phyloP scores from a whole-genome alignment of 2,888 invertebrate species.

The Podotricha telesiphe region DNA sequence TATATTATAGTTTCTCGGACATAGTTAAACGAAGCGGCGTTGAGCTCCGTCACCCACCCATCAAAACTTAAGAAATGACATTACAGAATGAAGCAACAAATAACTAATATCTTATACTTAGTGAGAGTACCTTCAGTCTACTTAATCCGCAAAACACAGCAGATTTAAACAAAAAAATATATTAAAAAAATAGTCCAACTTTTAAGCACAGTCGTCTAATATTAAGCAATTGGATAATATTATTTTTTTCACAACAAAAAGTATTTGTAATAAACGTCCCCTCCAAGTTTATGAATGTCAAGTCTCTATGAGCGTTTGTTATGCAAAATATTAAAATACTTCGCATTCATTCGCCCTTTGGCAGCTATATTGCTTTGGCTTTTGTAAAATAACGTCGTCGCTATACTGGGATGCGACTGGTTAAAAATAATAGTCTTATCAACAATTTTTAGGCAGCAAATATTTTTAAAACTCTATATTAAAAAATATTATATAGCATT shows the following conservation, averaged over 20 bases:
- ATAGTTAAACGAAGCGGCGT: background rate
- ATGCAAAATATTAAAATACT: conserved; percentile 36
- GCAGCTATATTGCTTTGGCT: background rate
- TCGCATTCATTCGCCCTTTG: conserved; percentile 19
- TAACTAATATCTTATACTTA: no score
- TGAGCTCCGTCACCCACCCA: no score
- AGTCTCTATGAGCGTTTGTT: conserved; percentile 27
- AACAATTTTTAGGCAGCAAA: no score
- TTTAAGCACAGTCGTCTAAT: background rate
- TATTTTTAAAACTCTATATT: no score
- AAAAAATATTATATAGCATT: no score
- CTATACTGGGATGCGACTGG: background rate
- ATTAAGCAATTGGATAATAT: conserved; percentile 1
- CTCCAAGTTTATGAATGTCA: conserved; percentile 33
- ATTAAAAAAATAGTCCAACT: background rate
- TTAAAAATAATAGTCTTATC: no score
- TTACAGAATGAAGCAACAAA: no score
- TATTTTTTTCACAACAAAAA: conserved; percentile 32
- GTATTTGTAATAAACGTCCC: conserved; percentile 35
- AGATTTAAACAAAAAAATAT: no score
- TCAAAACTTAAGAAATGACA: no score
- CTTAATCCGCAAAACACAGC: no score
- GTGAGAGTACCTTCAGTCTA: no score
- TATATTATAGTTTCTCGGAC: no score
- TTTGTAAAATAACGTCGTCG: background rate